Conservation (phyloP, 2,797 vertebrate genomes). For the Clarias pachynema region DNA sequence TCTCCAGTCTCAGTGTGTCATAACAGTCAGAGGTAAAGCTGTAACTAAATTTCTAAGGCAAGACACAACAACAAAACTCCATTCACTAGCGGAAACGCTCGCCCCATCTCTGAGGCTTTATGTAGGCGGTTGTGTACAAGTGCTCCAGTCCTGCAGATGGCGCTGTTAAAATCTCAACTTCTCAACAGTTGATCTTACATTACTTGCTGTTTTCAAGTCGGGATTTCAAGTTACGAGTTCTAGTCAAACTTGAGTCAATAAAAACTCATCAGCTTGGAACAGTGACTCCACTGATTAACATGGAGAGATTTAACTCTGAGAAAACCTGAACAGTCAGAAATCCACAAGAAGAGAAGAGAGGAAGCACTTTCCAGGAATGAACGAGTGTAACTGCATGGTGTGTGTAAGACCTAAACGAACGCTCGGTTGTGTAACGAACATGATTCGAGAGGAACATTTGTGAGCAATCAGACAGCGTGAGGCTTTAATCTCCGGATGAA, state of each 20-base stretch:
- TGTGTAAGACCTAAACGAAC: slow-evolving; percentile 30
- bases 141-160: too few species aligned
- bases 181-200: too few species aligned
- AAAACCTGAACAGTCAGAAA: background rate
- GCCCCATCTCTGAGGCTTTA: too few species aligned
- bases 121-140: too few species aligned
- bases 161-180: too few species aligned
- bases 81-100: too few species aligned
- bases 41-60: background rate
- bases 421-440: slow-evolving; percentile 42
- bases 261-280: background rate
- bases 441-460: slow-evolving; percentile 68
- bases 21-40: background rate
- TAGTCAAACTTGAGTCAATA: too few species aligned
- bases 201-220: background rate
- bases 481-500: slow-evolving; percentile 59
- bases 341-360: background rate
- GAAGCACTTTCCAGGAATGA: slow-evolving; percentile 53
- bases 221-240: background rate
- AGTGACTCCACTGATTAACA: background rate
- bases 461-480: slow-evolving; percentile 67
- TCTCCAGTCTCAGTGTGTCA: background rate
- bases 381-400: slow-evolving; percentile 55
- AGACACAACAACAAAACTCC: background rate
- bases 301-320: too few species aligned